phyloP scores from a whole-genome alignment of 2,113 vertebrate genomes.

The Nasalis larvatus region DNA sequence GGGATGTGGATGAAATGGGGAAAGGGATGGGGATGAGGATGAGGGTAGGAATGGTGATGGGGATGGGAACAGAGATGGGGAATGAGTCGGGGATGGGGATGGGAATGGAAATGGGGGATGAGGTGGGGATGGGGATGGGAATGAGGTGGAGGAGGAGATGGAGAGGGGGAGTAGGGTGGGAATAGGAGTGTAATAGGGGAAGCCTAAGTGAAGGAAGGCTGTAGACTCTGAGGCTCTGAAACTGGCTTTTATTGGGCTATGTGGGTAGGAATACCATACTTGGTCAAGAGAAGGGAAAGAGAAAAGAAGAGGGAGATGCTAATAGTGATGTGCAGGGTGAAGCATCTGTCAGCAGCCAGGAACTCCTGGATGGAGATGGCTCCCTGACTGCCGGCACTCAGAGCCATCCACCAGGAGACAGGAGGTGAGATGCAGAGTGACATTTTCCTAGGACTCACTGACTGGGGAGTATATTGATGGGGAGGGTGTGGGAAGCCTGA shows the following conservation, averaged over 20 bases:
- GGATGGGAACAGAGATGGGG: fast-evolving
- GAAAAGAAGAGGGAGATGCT: fast-evolving
- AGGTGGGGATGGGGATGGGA: not conserved
- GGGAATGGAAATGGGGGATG: not conserved
- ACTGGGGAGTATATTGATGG: not conserved
- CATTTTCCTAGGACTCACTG: not conserved
- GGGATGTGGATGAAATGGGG: not conserved
- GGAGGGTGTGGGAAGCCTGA: not conserved
- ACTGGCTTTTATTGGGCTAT: not conserved
- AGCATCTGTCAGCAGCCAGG: not conserved
- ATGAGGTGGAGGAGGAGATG: fast-evolving
- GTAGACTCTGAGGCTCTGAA: not conserved
- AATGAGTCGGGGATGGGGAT: not conserved
- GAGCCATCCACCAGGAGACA: not conserved
- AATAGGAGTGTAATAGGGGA: fast-evolving
- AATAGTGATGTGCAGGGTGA: fast-evolving
- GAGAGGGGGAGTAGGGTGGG: no score
- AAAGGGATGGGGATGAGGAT: not conserved
- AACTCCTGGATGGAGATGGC: not conserved
- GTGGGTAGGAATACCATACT: fast-evolving
- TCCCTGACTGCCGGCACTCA: not conserved
- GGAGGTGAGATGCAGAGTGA: not conserved
- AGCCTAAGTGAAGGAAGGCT: not conserved
- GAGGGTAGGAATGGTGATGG: no score
- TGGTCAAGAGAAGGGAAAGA: not conserved